A percentile compares a stretch with the other conserved stretches of the same genome.
phyloP scores from a whole-genome alignment of 2,888 invertebrate genomes.

The Drosophila rellima region DNA sequence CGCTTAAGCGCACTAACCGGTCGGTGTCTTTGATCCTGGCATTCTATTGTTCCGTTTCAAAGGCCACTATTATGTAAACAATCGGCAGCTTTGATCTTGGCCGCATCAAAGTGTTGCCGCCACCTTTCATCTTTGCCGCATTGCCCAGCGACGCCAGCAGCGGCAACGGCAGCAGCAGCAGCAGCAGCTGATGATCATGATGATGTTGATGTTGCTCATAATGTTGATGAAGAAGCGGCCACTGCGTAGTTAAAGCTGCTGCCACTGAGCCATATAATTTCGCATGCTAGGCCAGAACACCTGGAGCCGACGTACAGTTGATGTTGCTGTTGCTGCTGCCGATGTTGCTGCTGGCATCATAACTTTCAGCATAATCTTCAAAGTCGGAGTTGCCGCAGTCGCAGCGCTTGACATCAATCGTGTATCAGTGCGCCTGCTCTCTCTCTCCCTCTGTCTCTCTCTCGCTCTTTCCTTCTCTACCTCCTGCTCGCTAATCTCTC shows the following conservation, averaged over 20 bases:
- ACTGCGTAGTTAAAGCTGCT: constrained; percentile 71
- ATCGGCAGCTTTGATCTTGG: constrained; percentile 88
- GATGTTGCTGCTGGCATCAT: constrained; percentile 57
- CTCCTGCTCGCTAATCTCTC: constrained; percentile 61
- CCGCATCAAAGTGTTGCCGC: constrained; percentile 86
- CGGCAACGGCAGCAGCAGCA: constrained; percentile 43
- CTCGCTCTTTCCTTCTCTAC: constrained; percentile 16
- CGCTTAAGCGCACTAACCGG: constrained; percentile 78
- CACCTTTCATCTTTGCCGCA: constrained; percentile 77
- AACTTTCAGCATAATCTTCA: constrained; percentile 79
- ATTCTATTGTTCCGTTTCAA: constrained; percentile 87
- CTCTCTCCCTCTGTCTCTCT: constrained; percentile 9
- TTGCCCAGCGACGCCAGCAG: constrained; percentile 67
- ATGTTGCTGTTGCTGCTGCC: constrained; percentile 41
- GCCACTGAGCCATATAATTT: constrained; percentile 76
- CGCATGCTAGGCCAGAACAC: constrained; percentile 73
- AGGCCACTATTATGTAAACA: constrained; percentile 91
- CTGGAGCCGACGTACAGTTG: constrained; percentile 54
- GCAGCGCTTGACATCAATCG: constrained; percentile 76
- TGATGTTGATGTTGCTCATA: constrained; percentile 39
- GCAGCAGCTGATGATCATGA: constrained; percentile 32
- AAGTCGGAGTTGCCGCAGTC: constrained; percentile 66
- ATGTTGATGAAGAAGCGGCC: constrained; percentile 54
- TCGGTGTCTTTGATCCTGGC: constrained; percentile 85
- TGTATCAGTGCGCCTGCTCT: constrained; percentile 24